Conservation (phyloP, 2,113 vertebrate genomes). For the Heterotis niloticus region DNA sequence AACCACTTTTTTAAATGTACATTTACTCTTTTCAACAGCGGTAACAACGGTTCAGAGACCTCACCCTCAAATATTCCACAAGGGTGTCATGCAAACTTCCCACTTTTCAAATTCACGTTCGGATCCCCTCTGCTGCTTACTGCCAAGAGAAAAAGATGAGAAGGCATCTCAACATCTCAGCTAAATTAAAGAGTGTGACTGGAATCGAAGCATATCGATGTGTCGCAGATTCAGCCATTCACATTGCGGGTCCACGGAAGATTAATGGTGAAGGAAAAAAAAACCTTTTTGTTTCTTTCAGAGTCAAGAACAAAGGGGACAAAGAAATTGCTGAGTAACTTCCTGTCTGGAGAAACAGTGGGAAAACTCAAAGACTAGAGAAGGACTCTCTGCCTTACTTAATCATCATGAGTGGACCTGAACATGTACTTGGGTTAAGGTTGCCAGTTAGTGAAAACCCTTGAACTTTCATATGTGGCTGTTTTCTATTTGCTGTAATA, state of each 20-base stretch:
- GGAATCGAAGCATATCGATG: not conserved
- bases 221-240: too few species aligned
- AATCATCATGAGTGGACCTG: constrained; percentile 80
- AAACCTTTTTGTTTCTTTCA: constrained; percentile 24
- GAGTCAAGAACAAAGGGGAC: constrained; percentile 31
- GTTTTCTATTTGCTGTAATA: constrained; percentile 64
- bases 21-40: too few species aligned
- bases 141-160: too few species aligned
- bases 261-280: constrained; percentile 2
- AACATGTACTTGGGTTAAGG: constrained; percentile 80
- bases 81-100: too few species aligned
- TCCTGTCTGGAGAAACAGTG: constrained; percentile 53
- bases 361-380: constrained; percentile 62
- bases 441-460: constrained; percentile 79
- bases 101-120: too few species aligned
- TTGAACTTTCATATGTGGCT: constrained; percentile 83
- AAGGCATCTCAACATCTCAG: too few species aligned
- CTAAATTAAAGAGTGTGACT: too few species aligned
- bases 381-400: constrained; percentile 73
- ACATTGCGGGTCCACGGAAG: not conserved
- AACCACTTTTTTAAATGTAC: too few species aligned
- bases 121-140: too few species aligned
- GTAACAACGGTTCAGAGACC: too few species aligned
- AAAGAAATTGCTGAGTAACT: constrained; percentile 61
- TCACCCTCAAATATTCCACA: too few species aligned